Percentiles rank a stretch among this genome's conserved stretches.
These are phyloP conservation scores for Andrena hattorfiana DNA, from an alignment of 2,888 invertebrate genomes.

Conservation along the genomic window DNA sequence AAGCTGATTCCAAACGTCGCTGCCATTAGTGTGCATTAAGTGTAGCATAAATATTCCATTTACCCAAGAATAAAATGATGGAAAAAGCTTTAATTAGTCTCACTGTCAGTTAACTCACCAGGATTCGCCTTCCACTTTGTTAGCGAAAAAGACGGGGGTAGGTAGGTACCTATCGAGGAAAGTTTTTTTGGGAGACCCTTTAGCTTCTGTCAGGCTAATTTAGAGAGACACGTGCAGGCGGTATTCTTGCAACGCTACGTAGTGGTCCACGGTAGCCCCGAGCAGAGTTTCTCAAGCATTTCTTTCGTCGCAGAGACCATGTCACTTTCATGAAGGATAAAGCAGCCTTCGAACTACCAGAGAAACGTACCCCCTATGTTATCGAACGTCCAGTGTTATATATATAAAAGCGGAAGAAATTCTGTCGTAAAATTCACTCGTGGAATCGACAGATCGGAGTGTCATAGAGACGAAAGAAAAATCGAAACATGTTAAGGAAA, in stretches of 20 bases:
- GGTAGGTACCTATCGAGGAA: background rate
- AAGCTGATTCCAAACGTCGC: no score
- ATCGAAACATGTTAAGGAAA: background rate
- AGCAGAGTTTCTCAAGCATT: slow-evolving; percentile 43
- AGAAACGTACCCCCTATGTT: background rate
- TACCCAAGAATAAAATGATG: no score
- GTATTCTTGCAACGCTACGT: slow-evolving; percentile 25
- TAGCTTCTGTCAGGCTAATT: slow-evolving; percentile 43
- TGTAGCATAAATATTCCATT: no score
- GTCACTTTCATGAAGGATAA: background rate
- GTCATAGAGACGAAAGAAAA: background rate
- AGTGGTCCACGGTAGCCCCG: background rate
- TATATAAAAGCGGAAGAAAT: background rate
- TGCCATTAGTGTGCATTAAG: no score
- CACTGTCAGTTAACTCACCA: background rate
- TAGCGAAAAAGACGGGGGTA: background rate
- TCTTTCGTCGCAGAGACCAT: background rate
- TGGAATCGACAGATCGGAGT: background rate
- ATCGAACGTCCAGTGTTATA: background rate
- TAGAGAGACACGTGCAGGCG: slow-evolving; percentile 32
- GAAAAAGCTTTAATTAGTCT: no score
- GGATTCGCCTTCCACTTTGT: background rate
- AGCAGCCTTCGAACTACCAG: background rate
- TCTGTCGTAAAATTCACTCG: background rate
- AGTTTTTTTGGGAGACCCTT: background rate